Conservation (phyloP, 2,797 vertebrate species). For the Aselliscus stoliczkanus region DNA sequence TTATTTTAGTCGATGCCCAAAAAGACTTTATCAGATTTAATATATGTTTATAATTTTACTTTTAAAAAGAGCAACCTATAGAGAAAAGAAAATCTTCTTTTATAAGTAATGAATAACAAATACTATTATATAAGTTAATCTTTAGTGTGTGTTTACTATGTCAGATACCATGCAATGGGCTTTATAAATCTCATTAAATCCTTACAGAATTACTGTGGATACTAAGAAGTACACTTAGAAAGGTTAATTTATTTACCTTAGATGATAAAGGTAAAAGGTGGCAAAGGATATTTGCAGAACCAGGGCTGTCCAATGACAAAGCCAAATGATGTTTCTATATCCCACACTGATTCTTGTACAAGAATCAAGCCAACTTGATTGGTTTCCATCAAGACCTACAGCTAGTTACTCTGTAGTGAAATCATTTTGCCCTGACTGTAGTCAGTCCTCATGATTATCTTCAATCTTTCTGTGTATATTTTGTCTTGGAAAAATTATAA, state of each 20-base stretch:
- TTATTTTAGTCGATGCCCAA: neutral
- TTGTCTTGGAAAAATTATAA: neutral
- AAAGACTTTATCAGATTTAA: neutral
- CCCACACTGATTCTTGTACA: neutral
- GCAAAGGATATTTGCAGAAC: neutral
- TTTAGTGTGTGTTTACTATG: neutral
- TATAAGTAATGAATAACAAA: neutral
- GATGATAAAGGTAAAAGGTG: neutral
- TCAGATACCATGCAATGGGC: neutral
- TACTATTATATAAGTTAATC: neutral
- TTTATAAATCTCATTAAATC: neutral
- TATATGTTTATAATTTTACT: neutral
- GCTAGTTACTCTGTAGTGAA: neutral
- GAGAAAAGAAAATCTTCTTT: neutral
- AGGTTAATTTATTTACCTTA: neutral
- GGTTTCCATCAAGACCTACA: neutral
- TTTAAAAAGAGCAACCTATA: neutral
- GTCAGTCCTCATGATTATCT: neutral
- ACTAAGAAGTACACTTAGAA: neutral
- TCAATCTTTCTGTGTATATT: neutral
- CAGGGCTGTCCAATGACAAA: neutral
- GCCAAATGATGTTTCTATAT: neutral
- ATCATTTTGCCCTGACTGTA: neutral
- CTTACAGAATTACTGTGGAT: neutral
- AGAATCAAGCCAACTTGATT: neutral